Evolutionary conservation across 2,888 invertebrate genomes (phyloP), one percentile per base, ranked within the genome.

Genomic region (Cantharis flavilabris): DNA sequence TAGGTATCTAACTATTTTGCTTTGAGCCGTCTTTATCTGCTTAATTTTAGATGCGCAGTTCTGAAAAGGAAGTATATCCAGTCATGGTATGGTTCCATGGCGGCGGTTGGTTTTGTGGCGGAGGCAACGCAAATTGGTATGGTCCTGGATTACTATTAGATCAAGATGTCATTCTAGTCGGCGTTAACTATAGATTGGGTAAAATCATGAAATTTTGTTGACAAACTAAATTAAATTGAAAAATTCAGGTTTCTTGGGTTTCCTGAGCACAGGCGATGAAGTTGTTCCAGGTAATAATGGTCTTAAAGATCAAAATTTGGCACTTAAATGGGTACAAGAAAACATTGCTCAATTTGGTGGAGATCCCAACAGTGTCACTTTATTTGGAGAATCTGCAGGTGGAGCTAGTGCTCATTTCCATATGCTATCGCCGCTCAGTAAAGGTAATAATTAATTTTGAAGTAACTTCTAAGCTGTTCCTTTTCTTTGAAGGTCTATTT

Each of bases 41-140:
- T 16, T 14, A 30, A 10, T 30, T 69, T 69, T 69, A 69, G 69
- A 16, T 14, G 0, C 14, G 7, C 0, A 69, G 16, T 7, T 67
- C 67, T 9, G 67, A 67, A 16, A 62, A 10, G 9, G 14, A 33
- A 13, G 49, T 67, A 5, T 28, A 91, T 9, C 94, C 95, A 0
- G 94, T 95, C 0, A 94, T 95, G 94, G 89, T 95, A n/a, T 95
- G 93, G 88, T 89, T 93, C 79, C 93, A 93, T 76, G 93, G 93
- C 0, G 95, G 95, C 3, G 95, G 95, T 5, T 95, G 93, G 92
- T 90, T 94, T 85, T 93, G 94, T 76, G 94, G 95, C 1, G 91
- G 93, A 0, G 93, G 93, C 0, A 92, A 92, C 70, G 92, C 92
- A 1, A 85, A 88, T 3, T 94, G 92, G 89, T 95, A 95, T 83